phyloP scores from a whole-genome alignment of 2,797 vertebrate genomes.

The Sebastes diploproa region DNA sequence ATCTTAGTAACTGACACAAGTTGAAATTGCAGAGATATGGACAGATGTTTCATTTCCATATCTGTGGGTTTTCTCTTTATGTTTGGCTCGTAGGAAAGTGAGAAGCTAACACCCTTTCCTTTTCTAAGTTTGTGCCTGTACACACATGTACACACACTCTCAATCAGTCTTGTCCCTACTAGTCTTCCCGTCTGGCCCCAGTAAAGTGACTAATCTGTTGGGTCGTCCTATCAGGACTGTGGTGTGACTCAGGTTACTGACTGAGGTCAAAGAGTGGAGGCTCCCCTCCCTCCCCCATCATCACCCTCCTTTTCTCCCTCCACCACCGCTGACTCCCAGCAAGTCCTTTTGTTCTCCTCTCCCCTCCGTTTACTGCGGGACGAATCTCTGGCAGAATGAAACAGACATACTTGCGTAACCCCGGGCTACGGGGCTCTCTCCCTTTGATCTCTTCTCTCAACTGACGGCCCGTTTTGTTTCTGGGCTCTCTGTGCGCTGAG shows the following conservation, averaged over 20 bases:
- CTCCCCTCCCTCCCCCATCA: conserved; percentile 62
- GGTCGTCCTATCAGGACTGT: conserved; percentile 58
- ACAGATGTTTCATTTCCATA: neutral
- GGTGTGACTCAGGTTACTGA: conserved; percentile 72
- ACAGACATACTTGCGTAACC: conserved; percentile 64
- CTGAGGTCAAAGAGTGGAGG: conserved; percentile 68
- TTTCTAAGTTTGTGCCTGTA: neutral
- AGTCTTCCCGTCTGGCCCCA: conserved; percentile 51
- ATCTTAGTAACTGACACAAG: too few relatives aligned
- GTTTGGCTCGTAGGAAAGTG: neutral
- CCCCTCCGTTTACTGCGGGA: conserved; percentile 64
- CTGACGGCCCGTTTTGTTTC: conserved; percentile 61
- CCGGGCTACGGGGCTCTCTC: conserved; percentile 46
- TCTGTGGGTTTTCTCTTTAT: neutral
- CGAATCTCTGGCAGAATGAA: conserved; percentile 66
- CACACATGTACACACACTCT: neutral
- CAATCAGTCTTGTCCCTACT: neutral
- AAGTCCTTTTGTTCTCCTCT: conserved; percentile 63
- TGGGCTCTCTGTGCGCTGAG: conserved; percentile 6
- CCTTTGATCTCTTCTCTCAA: conserved; percentile 63
- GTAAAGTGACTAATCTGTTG: conserved; percentile 74
- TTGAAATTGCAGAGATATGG: neutral
- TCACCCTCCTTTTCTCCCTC: conserved; percentile 42
- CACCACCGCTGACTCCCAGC: conserved; percentile 49
- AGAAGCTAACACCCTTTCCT: neutral